Base-by-base conservation (phyloP, 2,113 vertebrate genomes). In the Cyprinodon brontotheroides region DNA sequence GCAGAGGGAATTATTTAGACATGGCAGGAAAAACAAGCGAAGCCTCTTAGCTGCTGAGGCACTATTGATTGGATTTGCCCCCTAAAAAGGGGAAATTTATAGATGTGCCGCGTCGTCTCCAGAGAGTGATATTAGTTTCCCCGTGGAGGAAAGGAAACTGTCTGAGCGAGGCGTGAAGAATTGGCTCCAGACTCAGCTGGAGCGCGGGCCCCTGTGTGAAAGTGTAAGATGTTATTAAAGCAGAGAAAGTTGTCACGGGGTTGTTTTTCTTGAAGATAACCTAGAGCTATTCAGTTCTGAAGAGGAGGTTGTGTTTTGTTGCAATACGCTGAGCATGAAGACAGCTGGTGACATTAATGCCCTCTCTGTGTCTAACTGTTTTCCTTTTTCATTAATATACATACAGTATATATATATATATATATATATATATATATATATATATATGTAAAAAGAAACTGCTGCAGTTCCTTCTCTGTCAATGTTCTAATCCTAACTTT, bases 21-120 rank as follows among this genome's bases (percentile, higher is more conserved):
- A 47, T 48, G 22, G 77, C 57, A 68, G 84, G 81, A 90, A 89
- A 39, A 91, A 91, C 81, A 91, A 90, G 82, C 79, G 69, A 81
- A 91, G 71, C 80, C 70, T 64, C 83, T 86, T 77, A 83, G 82
- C 78, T 75, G 80, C 79, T 79, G 79, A 57, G 79, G 81, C 83
- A 77, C 81, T 73, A 82, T 86, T 79, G 81, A 92, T 93, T 93
- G 81, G 88, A 89, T 83, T 82, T 90, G 92, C 86, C 82, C 83
- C 82, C 77, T 91, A 83, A 90, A 86, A 90, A 82, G 79, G 64
- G 43, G 71, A 68, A 86, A 92, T 92, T 86, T 92, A 91, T 88
- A 82, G 86, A 81, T 77, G 67, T 14, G 45, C 43, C 40, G 60
- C 67, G 74, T 79, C 79, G 80, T 86, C 83, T 90, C 79, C 65